Percentiles rank a stretch among this genome's conserved stretches.
Conservation (phyloP, 2,888 invertebrate genomes). For the Papilio protenor region DNA sequence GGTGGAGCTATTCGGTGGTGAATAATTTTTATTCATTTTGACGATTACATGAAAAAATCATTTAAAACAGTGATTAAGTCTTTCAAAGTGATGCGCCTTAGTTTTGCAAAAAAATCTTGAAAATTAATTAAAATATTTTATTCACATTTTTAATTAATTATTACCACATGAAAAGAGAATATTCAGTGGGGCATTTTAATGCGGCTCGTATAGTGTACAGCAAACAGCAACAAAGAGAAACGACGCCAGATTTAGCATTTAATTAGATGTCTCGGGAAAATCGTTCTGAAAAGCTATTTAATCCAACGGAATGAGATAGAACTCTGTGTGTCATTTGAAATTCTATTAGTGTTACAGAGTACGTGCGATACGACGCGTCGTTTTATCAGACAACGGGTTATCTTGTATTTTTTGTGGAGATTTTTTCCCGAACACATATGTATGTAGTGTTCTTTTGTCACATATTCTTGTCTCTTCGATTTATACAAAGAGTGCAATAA, state of each 20-base stretch:
- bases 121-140: background rate
- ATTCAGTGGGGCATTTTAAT: slow-evolving; percentile 32
- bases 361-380: slow-evolving; percentile 40
- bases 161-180: slow-evolving; percentile 18
- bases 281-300: slow-evolving; percentile 53
- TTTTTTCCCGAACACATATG: background rate
- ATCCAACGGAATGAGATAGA: slow-evolving; percentile 48
- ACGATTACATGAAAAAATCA: too few relatives aligned
- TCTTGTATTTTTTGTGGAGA: slow-evolving; percentile 19
- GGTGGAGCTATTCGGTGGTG: too few relatives aligned
- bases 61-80: too few relatives aligned
- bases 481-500: slow-evolving; percentile 3
- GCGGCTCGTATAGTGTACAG: slow-evolving; percentile 29
- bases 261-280: slow-evolving; percentile 49
- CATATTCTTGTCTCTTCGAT: slow-evolving; percentile 6
- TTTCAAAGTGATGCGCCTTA: too few relatives aligned
- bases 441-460: background rate
- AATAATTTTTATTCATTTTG: too few relatives aligned
- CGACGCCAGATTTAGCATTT: slow-evolving; percentile 45
- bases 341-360: slow-evolving; percentile 49
- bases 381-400: slow-evolving; percentile 50
- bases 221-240: slow-evolving; percentile 33
- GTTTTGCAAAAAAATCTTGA: too few relatives aligned
- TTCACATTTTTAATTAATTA: slow-evolving; percentile 2
- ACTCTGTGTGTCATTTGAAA: slow-evolving; percentile 47